Base-by-base conservation (phyloP, 2,888 invertebrate genomes). In the Noctua janthina region DNA sequence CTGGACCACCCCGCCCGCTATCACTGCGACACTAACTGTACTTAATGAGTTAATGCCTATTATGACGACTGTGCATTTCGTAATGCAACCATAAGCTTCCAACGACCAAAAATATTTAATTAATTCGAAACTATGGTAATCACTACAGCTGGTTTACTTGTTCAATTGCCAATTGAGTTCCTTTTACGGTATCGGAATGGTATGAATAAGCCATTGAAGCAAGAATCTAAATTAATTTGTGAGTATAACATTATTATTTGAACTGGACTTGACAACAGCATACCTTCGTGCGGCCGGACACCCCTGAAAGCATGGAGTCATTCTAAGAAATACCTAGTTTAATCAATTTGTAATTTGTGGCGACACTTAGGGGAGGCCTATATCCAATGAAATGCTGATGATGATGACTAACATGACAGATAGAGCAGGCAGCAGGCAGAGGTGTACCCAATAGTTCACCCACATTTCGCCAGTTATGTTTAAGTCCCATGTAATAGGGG, bases 1-100 rank as follows among this genome's bases (percentile, higher is more conserved):
- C 62, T 88, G 67, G 88, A 86, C 84, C 82, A 64, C 81, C 74
- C 82, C 81, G 67, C 78, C 86, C 85, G 87, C 85, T 85, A 87
- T 82, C 82, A 84, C 83, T 71, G 73, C 82, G 76, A 84, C 83
- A 82, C 74, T 83, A 74, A 82, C 77, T 76, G 70, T 78, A 78
- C 79, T 69, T 79, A 74, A 81, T 70, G 75, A 70, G 67, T 64
- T 78, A 80, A 83, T 78, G 51, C 73, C 74, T 72, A 68, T 74
- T 78, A 82, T 74, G 74, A 78, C 46, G 71, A 80, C 66, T 84
- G 72, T 84, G 86, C 74, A 79, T 77, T 74, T 54, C 15, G 23
- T 70, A 79, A 20, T 83, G 82, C 73, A 73, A 35, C 54, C 39
- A 59, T 35, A 7, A 79, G 13, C 35, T 56, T 62, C 29, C 43